Conservation (phyloP, 2,113 vertebrate species). For the Salvelinus namaycush region DNA sequence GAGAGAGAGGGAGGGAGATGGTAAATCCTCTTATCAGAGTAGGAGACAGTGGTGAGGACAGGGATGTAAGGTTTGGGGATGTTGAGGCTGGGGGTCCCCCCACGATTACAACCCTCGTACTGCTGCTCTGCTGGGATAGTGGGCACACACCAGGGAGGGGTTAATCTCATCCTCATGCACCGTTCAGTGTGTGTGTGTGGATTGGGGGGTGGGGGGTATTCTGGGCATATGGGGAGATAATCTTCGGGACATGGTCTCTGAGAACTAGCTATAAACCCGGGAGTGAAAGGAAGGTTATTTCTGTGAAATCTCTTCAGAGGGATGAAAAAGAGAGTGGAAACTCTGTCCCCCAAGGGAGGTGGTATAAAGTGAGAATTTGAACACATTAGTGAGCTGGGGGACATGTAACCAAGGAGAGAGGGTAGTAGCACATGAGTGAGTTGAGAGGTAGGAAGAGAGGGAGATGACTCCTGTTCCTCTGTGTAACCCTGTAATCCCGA, state of each 20-base stretch:
- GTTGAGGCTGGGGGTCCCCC: background rate
- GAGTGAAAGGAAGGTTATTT: background rate
- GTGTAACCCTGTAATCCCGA: background rate
- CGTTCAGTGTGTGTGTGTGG: no score
- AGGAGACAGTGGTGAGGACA: background rate
- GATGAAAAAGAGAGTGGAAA: background rate
- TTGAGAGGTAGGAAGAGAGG: background rate
- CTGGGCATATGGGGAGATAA: background rate
- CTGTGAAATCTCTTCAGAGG: background rate
- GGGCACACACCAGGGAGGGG: background rate
- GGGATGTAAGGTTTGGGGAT: background rate
- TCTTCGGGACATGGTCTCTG: background rate
- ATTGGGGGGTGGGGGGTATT: no score
- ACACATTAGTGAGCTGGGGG: no score
- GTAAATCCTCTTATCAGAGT: conserved; percentile 9
- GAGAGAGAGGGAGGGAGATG: background rate
- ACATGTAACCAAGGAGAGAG: background rate
- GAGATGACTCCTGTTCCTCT: background rate
- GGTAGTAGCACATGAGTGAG: background rate
- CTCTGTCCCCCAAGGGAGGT: background rate
- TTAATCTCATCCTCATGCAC: no score
- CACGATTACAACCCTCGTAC: background rate
- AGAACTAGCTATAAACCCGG: background rate
- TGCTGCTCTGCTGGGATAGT: background rate
- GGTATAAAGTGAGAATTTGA: background rate